Evolutionary conservation across 64 coral and sea anemone genomes (phyloP).

Genomic region (Stichodactyla helianthus): DNA sequence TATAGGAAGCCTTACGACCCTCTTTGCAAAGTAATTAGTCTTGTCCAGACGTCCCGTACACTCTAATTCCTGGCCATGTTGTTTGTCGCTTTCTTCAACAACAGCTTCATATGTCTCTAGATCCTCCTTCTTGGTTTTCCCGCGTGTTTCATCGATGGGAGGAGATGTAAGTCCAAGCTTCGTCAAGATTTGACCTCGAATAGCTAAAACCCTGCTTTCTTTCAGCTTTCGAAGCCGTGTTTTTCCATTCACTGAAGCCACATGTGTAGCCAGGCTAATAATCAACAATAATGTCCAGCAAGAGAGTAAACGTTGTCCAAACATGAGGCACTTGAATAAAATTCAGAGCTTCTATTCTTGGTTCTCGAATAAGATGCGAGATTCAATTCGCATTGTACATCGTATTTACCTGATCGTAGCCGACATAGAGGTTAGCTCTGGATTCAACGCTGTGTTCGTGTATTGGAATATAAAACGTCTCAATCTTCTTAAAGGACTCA

Average conservation of each 20-base stretch:
- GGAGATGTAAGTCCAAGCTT: slow-evolving; percentile 7
- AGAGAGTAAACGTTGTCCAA: background rate
- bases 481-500: background rate
- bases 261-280: background rate
- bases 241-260: background rate
- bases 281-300: background rate
- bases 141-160: background rate
- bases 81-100: background rate
- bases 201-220: background rate
- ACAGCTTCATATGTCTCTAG: slow-evolving; percentile 10
- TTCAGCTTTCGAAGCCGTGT: background rate
- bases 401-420: background rate
- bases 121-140: background rate
- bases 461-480: background rate
- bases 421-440: background rate
- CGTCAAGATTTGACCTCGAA: slow-evolving; percentile 13
- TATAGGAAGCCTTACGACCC: background rate
- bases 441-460: background rate
- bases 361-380: background rate
- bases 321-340: background rate
- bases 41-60: background rate
- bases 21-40: slow-evolving; percentile 8
- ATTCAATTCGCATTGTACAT: background rate
- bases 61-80: background rate
- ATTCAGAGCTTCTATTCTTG: background rate